phyloP scores from a whole-genome alignment of 1,140 invertebrate species.

The Agrilus planipennis region DNA sequence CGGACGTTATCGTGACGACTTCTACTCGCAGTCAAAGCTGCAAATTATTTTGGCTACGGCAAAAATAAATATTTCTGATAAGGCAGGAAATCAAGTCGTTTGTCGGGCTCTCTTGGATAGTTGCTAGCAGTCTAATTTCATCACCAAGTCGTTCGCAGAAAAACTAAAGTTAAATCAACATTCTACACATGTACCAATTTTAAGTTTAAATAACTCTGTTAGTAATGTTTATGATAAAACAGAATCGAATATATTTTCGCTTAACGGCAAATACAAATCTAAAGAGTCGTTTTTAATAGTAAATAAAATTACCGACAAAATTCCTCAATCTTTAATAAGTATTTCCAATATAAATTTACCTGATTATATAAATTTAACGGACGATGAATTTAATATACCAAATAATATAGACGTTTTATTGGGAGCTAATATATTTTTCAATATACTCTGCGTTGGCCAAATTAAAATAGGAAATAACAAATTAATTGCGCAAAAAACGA shows the following conservation, averaged over 20 bases:
- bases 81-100: not conserved
- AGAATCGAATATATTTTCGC: conserved; percentile 5
- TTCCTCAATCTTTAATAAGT: conserved; percentile 6
- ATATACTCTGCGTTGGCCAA: conserved; percentile 21
- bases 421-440: conserved; percentile 23
- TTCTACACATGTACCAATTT: not conserved
- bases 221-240: not conserved
- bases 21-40: conserved; percentile 3
- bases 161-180: not conserved
- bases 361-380: conserved; percentile 12
- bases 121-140: not conserved
- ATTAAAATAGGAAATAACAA: conserved; percentile 15
- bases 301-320: conserved; percentile 2
- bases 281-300: conserved; percentile 2
- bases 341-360: conserved; percentile 1
- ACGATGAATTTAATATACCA: conserved; percentile 21
- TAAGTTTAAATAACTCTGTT: not conserved
- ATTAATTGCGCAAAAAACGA: conserved; percentile 22
- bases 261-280: conserved; percentile 2
- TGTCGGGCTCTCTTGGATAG: not conserved
- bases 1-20: conserved; percentile 1
- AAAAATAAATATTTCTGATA: conserved; percentile 2
- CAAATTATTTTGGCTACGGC: no score
- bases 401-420: conserved; percentile 22
- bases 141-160: not conserved